Base-by-base conservation (phyloP, 2,797 vertebrate genomes). In the Echiichthys vipera region DNA sequence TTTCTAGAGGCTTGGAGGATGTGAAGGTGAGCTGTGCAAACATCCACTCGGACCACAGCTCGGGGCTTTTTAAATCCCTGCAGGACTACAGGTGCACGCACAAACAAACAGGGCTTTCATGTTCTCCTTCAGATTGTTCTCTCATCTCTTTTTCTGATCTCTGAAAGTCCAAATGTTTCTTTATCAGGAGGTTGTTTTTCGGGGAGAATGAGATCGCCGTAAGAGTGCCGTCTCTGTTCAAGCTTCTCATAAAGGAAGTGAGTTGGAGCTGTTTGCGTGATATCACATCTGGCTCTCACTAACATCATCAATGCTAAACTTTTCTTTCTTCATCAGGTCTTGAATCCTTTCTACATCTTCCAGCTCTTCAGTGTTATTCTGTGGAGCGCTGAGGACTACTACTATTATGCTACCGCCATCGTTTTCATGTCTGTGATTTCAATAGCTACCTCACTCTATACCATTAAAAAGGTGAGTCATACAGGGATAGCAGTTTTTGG, bases 301-400 rank as follows among this genome's bases (percentile, higher is more conserved):
- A 18, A 3, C 12, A 20, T 10, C 24, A 27, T n/a, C 4, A 32
- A 2, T 50, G 2, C 14, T 25, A 7, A 4, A 10, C 8, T 17
- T 25, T 27, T 67, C 11, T 43, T 69, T 20, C 32, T 55, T 27
- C n/a, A 39, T 66, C 77, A 99, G 98, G 97, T 99, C 79, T 95
- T 99, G 90, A 99, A 99, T 85, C 98, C 98, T 69, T 99, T 99
- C 93, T 99, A 99, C 96, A 94, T 99, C 93, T 99, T 99, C 94
- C 98, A 99, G 92, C 95, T 99, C 78, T 99, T 98, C 94, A 98
- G 97, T 92, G 95, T 99, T 80, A 94, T 97, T 85, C 92, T 99
- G 49, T 99, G 98, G 98, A 93, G 93, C 69, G 86, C 89, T 63
- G 96, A 97, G 61, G 95, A 96, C 50, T 99, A 99, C 88, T 97